A percentile compares a stretch with the other conserved stretches of the same genome.
phyloP scores from a whole-genome alignment of 2,888 invertebrate genomes.

The Cryptocheilus praepositus region DNA sequence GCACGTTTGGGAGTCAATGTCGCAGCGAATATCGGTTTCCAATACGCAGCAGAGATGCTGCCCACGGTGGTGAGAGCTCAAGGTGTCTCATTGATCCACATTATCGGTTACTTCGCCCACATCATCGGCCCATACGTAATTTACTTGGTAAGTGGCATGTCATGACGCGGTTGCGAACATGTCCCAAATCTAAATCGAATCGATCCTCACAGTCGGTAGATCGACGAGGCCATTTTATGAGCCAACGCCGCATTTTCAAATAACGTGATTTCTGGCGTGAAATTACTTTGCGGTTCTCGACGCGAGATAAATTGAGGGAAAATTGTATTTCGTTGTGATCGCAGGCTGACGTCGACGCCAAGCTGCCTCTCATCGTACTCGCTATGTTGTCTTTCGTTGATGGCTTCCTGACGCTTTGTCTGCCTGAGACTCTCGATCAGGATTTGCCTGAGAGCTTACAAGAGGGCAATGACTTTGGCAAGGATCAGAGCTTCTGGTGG shows the following conservation, averaged over 20 bases:
- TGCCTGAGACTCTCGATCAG: slow-evolving; percentile 91
- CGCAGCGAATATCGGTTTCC: slow-evolving; percentile 92
- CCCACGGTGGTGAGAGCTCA: slow-evolving; percentile 93
- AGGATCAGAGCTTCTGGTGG: slow-evolving; percentile 87
- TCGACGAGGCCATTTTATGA: no score
- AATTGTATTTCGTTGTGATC: slow-evolving; percentile 15
- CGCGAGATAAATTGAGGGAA: background rate
- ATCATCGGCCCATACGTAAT: slow-evolving; percentile 91
- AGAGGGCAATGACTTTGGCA: slow-evolving; percentile 91
- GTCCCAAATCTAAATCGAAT: no score
- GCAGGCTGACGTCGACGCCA: slow-evolving; percentile 63
- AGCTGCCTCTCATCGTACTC: slow-evolving; percentile 85
- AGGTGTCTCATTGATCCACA: slow-evolving; percentile 90
- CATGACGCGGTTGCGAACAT: slow-evolving; percentile 9
- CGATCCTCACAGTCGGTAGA: no score
- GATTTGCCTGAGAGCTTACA: slow-evolving; percentile 90
- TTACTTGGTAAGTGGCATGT: slow-evolving; percentile 80
- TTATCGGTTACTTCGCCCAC: slow-evolving; percentile 91
- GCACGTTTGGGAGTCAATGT: slow-evolving; percentile 92
- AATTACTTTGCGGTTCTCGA: no score
- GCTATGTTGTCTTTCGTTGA: slow-evolving; percentile 85
- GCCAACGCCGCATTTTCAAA: no score
- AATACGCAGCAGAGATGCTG: slow-evolving; percentile 91
- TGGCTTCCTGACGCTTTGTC: slow-evolving; percentile 84
- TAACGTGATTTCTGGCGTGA: no score